Conservation (phyloP, 2,888 invertebrate species). For the Lordiphosa andalusiaca region DNA sequence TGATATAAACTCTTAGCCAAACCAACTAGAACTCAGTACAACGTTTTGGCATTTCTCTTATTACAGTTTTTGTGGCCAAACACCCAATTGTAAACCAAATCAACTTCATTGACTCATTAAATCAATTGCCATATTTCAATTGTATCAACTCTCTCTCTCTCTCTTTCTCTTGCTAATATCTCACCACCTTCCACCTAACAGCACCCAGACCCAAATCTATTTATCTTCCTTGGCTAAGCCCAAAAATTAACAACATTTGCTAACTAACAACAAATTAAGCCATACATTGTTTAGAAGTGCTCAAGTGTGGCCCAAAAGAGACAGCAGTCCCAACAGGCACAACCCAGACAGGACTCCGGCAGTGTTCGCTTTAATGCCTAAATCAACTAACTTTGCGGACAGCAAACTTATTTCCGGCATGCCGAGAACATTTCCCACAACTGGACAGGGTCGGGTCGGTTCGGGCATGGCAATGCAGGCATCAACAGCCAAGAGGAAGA, state of each 20-base stretch:
- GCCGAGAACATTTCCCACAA: conserved; percentile 57
- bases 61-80: too few species aligned
- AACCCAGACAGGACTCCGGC: conserved; percentile 9
- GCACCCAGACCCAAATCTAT: too few species aligned
- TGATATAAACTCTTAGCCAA: too few species aligned
- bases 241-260: conserved; percentile 70
- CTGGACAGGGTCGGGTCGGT: conserved; percentile 16
- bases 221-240: conserved; percentile 1
- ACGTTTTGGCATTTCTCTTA: too few species aligned
- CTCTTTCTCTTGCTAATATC: too few species aligned
- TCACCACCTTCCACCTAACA: too few species aligned
- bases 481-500: conserved; percentile 29
- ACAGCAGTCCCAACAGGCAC: conserved; percentile 15
- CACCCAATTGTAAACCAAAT: too few species aligned
- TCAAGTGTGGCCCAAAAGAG: conserved; percentile 38
- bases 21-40: too few species aligned
- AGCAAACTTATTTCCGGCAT: conserved; percentile 74
- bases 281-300: conserved; percentile 72
- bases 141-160: too few species aligned
- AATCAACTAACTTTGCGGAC: conserved; percentile 74
- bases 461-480: conserved; percentile 15
- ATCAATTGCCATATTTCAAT: too few species aligned
- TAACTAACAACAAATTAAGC: conserved; percentile 75
- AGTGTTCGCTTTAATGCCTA: conserved; percentile 70
- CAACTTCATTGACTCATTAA: too few species aligned